Conservation (phyloP, 1,140 invertebrate genomes). For the Brachionus asplanchnoidis region DNA sequence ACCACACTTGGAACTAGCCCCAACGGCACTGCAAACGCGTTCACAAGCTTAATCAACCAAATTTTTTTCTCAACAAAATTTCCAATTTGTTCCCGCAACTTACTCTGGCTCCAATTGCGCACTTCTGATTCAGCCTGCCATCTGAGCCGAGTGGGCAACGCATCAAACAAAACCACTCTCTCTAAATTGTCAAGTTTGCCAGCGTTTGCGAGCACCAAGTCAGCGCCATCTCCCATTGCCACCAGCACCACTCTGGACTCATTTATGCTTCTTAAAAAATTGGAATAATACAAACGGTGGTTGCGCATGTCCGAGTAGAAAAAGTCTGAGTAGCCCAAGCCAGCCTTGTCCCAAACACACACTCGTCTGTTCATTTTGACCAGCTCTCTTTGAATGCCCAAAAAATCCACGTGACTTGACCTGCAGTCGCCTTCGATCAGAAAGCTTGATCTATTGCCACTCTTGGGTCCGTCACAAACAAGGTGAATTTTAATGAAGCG, state of each 20-base stretch:
- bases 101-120: not conserved
- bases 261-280: not conserved
- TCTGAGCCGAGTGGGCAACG: not conserved
- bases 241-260: not conserved
- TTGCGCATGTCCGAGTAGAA: slow-evolving; percentile 21
- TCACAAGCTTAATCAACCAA: not conserved
- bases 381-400: not conserved
- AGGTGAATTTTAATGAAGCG: not conserved
- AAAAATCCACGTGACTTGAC: not conserved
- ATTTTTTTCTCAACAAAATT: not conserved
- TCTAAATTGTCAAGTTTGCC: not conserved
- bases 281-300: not conserved
- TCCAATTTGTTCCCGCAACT: not conserved
- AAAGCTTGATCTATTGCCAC: not conserved
- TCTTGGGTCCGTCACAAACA: not conserved
- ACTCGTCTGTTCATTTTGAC: not conserved
- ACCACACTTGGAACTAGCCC: not conserved
- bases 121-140: not conserved
- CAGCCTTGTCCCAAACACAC: slow-evolving; percentile 35
- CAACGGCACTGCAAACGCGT: not conserved
- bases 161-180: not conserved
- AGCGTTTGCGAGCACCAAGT: not conserved
- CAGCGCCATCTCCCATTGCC: not conserved
- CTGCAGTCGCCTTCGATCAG: not conserved
- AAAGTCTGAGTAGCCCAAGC: not conserved